Base-by-base conservation (phyloP, 2,888 invertebrate species). In the Stratiomys singularior region DNA sequence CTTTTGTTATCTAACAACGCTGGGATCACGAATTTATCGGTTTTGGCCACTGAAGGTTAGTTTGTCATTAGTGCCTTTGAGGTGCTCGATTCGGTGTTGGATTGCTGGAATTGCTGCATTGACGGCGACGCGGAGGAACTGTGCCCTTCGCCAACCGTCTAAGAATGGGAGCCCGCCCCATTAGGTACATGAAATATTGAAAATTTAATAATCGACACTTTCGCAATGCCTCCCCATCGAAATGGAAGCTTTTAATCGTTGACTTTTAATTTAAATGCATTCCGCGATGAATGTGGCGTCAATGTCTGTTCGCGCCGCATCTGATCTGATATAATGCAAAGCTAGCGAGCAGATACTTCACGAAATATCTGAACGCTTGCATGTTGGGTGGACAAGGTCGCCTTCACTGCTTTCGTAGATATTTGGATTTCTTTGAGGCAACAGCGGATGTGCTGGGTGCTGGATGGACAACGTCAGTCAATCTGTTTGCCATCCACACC, bases 31-130 rank as follows among this genome's bases (percentile, higher is more conserved):
- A 21, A 60, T 60, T 60, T 60, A 60, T 60, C 13, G 58, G 58
- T 5, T 60, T 60, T 25, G 58, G 58, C 25, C 18, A 60, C 9
- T 60, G 58, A 60, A 60, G 58, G 58, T 60, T 60, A 60, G 9
- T 37, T 52, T 13, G 52, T n/a, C n/a, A n/a, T 56, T 9, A 5
- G 56, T 9, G 56, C 18, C 56, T 56, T n/a, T 13, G 56, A 11
- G 7, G 56, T 18, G 56, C 18, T 15, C 4, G 23, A 23, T 2
- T 4, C 25, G 58, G 1, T 60, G 18, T 25, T 23, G 25, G 13
- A 56, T 56, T 52, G 52, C 15, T 52, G 52, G 18, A 52, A 52
- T 60, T 3, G 52, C 52, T 52, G 52, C 7, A 15, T 18, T 52
- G 52, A 3, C 52, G 37, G 37, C 37, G 9, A 37, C 37, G 52